These are phyloP conservation scores for Cryptocheilus praepositus DNA, from an alignment of 2,888 invertebrate species.

Conservation along the genomic window DNA sequence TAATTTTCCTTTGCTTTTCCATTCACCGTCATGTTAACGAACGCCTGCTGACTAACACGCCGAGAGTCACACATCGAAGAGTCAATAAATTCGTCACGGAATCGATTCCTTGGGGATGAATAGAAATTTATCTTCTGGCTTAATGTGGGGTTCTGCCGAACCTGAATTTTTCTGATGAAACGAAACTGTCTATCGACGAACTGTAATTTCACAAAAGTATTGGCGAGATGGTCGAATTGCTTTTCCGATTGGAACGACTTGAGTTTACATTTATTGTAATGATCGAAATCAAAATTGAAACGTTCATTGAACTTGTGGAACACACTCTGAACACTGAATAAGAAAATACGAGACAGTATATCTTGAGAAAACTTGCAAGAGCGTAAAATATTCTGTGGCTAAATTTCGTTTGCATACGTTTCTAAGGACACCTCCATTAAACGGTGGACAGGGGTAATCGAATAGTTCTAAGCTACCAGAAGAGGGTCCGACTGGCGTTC, in stretches of 20 bases:
- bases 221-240: too few species aligned
- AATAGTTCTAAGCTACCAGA: conserved; percentile 59
- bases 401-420: conserved; percentile 52
- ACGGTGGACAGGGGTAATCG: conserved; percentile 60
- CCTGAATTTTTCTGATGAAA: too few species aligned
- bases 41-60: neutral
- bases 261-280: too few species aligned
- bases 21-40: neutral
- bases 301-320: too few species aligned
- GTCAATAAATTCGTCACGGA: neutral
- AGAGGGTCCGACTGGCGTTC: conserved; percentile 64
- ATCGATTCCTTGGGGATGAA: neutral
- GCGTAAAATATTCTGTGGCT: conserved; percentile 44
- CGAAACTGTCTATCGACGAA: too few species aligned
- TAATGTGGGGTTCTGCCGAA: too few species aligned
- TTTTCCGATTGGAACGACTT: too few species aligned
- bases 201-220: too few species aligned
- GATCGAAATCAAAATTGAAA: too few species aligned
- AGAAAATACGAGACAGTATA: too few species aligned
- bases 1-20: neutral
- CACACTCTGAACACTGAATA: too few species aligned
- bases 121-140: neutral
- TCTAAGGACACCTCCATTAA: conserved; percentile 58
- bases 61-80: conserved; percentile 5
- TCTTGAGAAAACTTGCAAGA: too few species aligned